Evolutionary conservation across 2,797 vertebrate genomes (phyloP), one percentile per base, ranked within the genome.

Genomic region (Masticophis lateralis): DNA sequence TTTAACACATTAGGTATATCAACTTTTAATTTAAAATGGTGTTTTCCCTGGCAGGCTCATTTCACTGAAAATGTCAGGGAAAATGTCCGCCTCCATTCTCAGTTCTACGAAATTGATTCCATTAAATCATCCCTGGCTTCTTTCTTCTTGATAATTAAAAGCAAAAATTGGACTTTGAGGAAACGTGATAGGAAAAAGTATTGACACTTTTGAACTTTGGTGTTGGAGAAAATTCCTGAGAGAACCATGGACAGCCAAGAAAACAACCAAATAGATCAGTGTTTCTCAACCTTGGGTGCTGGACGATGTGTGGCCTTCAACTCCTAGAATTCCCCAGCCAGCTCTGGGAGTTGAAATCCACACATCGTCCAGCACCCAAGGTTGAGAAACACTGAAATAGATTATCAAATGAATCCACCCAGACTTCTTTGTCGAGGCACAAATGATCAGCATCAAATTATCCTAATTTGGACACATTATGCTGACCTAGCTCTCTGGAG

Each of bases 11-110:
- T 97, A 98, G 97, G 97, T 96, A 96, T n/a, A 97, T 94, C 96
- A 96, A 83, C 22, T 91, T 51, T 97, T 98, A 97, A 98, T 98
- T 97, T 98, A 97, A 97, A 97, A 97, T 96, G 95, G 96, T 97
- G 96, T 96, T 97, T 94, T 93, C 96, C 95, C 96, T 94, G 79
- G 96, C 96, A 97, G 97, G 96, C 96, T 97, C 97, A 94, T 91
- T 95, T 97, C 96, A 96, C 96, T 97, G 95, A 97, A 98, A 98
- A 95, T 94, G 94, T 97, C 97, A 97, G 97, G 96, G 97, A 96
- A 94, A 94, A 96, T 95, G 96, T 95, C 91, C 94, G 93, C 94
- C 95, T 63, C 86, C 92, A 95, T 95, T 96, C 96, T 96, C 96
- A 97, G 93, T 95, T 95, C 93, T 93, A 92, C 92, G 95, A 94